Evolutionary conservation across 1,140 invertebrate species (phyloP).

Genomic region (Drosophila guanche): DNA sequence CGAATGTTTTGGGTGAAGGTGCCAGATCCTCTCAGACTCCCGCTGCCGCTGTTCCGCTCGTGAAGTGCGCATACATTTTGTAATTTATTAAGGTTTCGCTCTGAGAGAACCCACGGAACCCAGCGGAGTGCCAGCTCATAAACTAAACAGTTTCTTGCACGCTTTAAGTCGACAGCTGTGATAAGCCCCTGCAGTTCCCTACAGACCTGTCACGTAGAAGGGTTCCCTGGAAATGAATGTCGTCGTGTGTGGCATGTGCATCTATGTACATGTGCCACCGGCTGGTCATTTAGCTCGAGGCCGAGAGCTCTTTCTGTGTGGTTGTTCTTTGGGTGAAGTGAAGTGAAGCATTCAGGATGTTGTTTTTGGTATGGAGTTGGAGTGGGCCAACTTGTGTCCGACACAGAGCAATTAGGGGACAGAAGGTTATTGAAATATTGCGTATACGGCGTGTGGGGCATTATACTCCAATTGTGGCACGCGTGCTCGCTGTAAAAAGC

Average conservation of each 20-base stretch:
- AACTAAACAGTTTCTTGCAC: conserved; percentile 3
- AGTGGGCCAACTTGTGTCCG: neutral
- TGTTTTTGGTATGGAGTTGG: neutral
- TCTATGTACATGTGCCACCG: conserved; percentile 3
- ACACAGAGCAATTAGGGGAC: conserved; percentile 46
- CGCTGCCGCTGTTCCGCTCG: too few species aligned
- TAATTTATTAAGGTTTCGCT: conserved; percentile 32
- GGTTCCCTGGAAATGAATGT: too few species aligned
- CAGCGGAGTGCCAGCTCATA: conserved; percentile 9
- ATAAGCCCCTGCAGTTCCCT: conserved; percentile 7
- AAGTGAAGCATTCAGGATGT: too few species aligned
- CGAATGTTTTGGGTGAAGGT: neutral
- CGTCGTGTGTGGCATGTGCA: neutral
- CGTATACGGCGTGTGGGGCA: conserved; percentile 53
- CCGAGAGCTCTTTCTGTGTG: too few species aligned
- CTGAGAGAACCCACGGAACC: neutral
- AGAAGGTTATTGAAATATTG: conserved; percentile 56
- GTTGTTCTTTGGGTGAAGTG: too few species aligned
- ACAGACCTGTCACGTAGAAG: neutral
- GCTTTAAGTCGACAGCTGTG: conserved; percentile 2
- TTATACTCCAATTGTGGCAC: conserved; percentile 38
- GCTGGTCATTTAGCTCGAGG: too few species aligned
- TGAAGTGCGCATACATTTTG: conserved; percentile 18
- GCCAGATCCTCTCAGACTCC: too few species aligned
- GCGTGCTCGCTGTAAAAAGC: conserved; percentile 35